Evolutionary conservation across 2,113 vertebrate genomes (phyloP), one percentile per base, ranked within the genome.

Genomic region (Alaudala cheleensis): DNA sequence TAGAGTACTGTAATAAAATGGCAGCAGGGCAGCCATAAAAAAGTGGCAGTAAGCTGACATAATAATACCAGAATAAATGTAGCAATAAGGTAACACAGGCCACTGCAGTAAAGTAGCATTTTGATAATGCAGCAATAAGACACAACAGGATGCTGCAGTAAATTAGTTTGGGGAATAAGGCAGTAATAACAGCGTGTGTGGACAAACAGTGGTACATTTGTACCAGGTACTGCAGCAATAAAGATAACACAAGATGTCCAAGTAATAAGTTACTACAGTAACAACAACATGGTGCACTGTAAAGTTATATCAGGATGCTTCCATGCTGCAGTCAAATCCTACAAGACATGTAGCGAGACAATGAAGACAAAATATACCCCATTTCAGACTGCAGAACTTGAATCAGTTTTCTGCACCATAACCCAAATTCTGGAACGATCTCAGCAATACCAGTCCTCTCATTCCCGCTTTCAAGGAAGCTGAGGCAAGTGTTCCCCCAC

Each of bases 191-290:
- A 7, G 58, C 12, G 8, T 51, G 70, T 24, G 66, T 13, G 62
- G 95, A 85, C 85, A 92, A 93, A 87, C 18, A 34, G 70, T 37
- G 34, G 79, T 66, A 90, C 70, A 84, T 90, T 86, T 71, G 95
- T 97, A 96, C 91, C 93, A 92, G 91, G 92, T 95, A 96, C 97
- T 98, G 96, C 96, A 97, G 96, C 97, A 98, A 97, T 97, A 97
- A 95, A 97, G 84, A 81, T 96, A 88, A 86, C 88, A 93, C 33
- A 37, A 65, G 54, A 69, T 95, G 73, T 74, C 47, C 64, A 45
- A 88, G 80, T 93, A 96, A 92, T 91, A 96, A 84, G 83, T 93
- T 90, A 94, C 93, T 95, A 76, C 84, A 90, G 87, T 92, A 96
- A 93, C 92, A 93, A 49, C 81, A 76, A 6, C 47, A 84, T 7